Evolutionary conservation across 2,888 invertebrate species (phyloP).

Genomic region (Lepidochitona cinerea): DNA sequence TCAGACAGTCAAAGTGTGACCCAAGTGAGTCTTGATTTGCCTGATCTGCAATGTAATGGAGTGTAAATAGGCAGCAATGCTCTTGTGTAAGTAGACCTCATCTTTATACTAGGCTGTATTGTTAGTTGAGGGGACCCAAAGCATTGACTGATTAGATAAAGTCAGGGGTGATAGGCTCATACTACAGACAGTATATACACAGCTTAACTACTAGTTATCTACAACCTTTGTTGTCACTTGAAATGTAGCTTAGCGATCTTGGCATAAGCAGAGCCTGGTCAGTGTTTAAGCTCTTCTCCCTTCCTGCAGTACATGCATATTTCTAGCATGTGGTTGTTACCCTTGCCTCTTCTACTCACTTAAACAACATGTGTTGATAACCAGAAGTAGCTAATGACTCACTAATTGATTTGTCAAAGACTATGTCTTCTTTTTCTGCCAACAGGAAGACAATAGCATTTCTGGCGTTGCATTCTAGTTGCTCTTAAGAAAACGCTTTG

Average conservation of each 20-base stretch:
- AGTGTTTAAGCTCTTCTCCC: no score
- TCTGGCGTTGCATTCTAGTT: no score
- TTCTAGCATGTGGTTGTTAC: not conserved
- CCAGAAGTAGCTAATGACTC: not conserved
- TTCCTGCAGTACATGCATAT: not conserved
- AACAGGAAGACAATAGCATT: no score
- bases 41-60: not conserved
- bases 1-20: not conserved
- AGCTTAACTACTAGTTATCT: not conserved
- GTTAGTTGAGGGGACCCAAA: not conserved
- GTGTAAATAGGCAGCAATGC: conserved; percentile 3
- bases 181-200: not conserved
- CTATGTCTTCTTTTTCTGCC: no score
- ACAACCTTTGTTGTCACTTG: conserved; percentile 8
- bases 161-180: not conserved
- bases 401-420: not conserved
- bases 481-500: no score
- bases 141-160: not conserved
- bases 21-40: not conserved
- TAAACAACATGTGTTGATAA: not conserved
- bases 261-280: not conserved
- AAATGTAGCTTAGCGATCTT: not conserved
- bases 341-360: not conserved
- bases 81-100: not conserved
- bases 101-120: not conserved